A percentile compares a stretch with the other conserved stretches of the same genome.
Evolutionary conservation across 2,888 invertebrate species (phyloP).

Genomic region (Operophtera brumata): DNA sequence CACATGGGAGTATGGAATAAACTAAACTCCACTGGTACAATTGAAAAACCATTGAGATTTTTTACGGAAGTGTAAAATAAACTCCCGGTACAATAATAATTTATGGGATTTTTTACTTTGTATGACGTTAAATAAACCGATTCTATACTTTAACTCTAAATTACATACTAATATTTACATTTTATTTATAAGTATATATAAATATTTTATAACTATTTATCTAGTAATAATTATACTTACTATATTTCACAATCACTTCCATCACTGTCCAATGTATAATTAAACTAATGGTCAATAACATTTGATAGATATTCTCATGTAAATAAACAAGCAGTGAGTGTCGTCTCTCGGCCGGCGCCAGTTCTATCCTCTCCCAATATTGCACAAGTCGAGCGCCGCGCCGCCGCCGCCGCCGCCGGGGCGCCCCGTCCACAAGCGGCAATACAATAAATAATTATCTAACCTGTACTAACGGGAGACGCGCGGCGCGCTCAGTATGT

Average conservation of each 20-base stretch:
- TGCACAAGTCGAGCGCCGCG: constrained; percentile 59
- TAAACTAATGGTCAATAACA: constrained; percentile 81
- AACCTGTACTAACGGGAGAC: constrained; percentile 60
- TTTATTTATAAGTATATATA: constrained; percentile 81
- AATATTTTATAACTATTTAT: constrained; percentile 78
- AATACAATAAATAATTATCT: constrained; percentile 76
- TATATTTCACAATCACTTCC: constrained; percentile 63
- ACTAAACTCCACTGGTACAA: constrained; percentile 78
- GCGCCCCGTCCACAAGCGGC: constrained; percentile 53
- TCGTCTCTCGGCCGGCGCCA: constrained; percentile 58
- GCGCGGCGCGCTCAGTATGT: constrained; percentile 35
- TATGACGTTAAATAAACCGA: constrained; percentile 80
- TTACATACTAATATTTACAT: constrained; percentile 79
- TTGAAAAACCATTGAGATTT: constrained; percentile 80
- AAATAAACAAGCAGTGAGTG: constrained; percentile 78
- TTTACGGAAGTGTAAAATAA: constrained; percentile 75
- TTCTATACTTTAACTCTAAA: constrained; percentile 79
- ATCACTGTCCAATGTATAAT: constrained; percentile 78
- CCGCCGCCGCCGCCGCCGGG: constrained; percentile 46
- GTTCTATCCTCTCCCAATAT: constrained; percentile 63
- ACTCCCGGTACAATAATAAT: constrained; percentile 79
- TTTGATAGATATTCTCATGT: constrained; percentile 78
- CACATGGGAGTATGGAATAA: constrained; percentile 70
- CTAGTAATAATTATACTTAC: constrained; percentile 66
- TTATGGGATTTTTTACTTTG: constrained; percentile 77